phyloP scores from a whole-genome alignment of 2,888 invertebrate genomes.

The Agrilus biguttatus region DNA sequence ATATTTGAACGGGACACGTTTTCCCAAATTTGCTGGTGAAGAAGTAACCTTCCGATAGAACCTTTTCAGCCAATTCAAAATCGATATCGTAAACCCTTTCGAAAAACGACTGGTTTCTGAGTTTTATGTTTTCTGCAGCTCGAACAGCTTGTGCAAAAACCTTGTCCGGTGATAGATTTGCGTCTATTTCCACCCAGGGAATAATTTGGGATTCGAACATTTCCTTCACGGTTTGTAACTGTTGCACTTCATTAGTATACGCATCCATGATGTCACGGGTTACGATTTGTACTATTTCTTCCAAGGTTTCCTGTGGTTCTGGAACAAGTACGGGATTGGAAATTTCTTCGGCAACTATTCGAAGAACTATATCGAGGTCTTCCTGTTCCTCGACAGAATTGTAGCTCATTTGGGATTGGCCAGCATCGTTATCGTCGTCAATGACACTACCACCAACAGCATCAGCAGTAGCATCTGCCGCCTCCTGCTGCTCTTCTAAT shows the following conservation, averaged over 20 bases:
- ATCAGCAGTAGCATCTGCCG: background rate
- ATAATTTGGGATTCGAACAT: constrained; percentile 32
- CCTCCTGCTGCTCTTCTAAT: constrained; percentile 4
- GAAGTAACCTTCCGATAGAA: constrained; percentile 42
- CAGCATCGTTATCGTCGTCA: constrained; percentile 10
- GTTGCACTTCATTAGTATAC: constrained; percentile 33
- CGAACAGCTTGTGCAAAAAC: constrained; percentile 19
- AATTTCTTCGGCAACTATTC: constrained; percentile 21
- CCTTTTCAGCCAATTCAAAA: constrained; percentile 38
- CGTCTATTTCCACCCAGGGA: constrained; percentile 31
- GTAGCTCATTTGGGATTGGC: constrained; percentile 19
- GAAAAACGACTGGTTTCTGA: constrained; percentile 36
- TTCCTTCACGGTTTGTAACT: constrained; percentile 30
- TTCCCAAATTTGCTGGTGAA: constrained; percentile 48
- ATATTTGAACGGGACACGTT: constrained; percentile 49
- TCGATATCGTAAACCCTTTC: constrained; percentile 41
- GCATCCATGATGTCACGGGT: constrained; percentile 31
- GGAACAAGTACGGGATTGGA: constrained; percentile 35
- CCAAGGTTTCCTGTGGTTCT: constrained; percentile 30
- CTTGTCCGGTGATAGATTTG: constrained; percentile 23
- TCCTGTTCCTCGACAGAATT: constrained; percentile 36
- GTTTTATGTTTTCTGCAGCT: constrained; percentile 26
- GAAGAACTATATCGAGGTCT: constrained; percentile 33
- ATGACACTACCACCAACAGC: constrained; percentile 3
- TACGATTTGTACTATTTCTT: constrained; percentile 34